Conservation (phyloP, 1,140 invertebrate species). For the Lethocerus indicus region DNA sequence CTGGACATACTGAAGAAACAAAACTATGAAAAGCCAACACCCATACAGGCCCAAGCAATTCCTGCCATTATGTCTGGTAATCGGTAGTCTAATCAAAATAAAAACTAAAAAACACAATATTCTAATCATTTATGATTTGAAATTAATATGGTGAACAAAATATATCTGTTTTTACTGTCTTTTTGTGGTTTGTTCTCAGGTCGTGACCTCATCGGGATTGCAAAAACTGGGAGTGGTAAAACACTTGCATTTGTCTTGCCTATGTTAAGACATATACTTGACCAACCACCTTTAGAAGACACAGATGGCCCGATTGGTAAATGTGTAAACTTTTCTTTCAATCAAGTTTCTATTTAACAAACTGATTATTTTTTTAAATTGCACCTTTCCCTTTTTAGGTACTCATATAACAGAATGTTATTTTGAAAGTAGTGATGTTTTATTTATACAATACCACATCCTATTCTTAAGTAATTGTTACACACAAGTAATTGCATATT, state of each 20-base stretch:
- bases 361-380: no score
- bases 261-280: constrained; percentile 95
- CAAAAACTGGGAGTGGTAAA: constrained; percentile 98
- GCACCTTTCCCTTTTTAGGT: no score
- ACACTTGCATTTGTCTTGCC: constrained; percentile 95
- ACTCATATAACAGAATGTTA: no score
- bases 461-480: not conserved
- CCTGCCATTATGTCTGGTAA: constrained; percentile 92
- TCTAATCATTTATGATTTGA: not conserved
- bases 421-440: no score
- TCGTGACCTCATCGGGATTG: constrained; percentile 94
- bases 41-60: constrained; percentile 96
- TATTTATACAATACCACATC: not conserved
- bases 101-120: not conserved
- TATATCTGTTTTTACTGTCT: not conserved
- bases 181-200: constrained; percentile 25
- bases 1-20: constrained; percentile 86
- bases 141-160: not conserved
- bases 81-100: not conserved
- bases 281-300: constrained; percentile 83
- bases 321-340: not conserved
- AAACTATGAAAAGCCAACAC: constrained; percentile 92
- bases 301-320: constrained; percentile 87
- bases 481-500: not conserved
- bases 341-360: no score